Conservation (phyloP, 2,797 vertebrate genomes). For the Setipinna tenuifilis region DNA sequence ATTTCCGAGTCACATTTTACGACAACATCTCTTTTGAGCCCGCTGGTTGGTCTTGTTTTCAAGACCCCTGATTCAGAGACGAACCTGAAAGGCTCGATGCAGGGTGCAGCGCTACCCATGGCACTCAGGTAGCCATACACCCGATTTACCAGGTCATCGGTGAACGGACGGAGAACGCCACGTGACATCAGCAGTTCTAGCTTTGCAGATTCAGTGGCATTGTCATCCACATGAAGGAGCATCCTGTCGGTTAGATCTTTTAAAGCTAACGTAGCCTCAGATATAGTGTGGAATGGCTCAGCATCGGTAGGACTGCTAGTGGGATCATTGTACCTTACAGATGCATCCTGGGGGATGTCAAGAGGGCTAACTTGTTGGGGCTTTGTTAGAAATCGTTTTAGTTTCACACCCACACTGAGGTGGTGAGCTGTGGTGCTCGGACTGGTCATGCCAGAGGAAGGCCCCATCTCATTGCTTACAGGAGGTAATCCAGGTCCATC, state of each 20-base stretch:
- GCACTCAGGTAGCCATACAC: neutral
- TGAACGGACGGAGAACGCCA: constrained; percentile 13
- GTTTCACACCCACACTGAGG: neutral
- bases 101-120: neutral
- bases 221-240: neutral
- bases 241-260: neutral
- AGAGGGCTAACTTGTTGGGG: neutral
- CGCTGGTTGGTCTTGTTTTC: neutral
- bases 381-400: neutral
- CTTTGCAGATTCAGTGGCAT: neutral
- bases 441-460: neutral
- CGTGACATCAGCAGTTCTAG: neutral
- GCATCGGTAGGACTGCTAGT: neutral
- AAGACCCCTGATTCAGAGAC: neutral
- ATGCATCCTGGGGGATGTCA: neutral
- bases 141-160: neutral
- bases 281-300: neutral
- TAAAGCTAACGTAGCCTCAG: constrained; percentile 13
- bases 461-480: neutral
- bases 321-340: neutral
- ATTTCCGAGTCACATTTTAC: neutral
- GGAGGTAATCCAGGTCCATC: neutral
- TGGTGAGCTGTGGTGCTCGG: neutral
- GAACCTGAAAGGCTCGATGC: neutral
- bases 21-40: neutral